Base-by-base conservation (phyloP, 2,113 vertebrate species). In the Scortum barcoo region DNA sequence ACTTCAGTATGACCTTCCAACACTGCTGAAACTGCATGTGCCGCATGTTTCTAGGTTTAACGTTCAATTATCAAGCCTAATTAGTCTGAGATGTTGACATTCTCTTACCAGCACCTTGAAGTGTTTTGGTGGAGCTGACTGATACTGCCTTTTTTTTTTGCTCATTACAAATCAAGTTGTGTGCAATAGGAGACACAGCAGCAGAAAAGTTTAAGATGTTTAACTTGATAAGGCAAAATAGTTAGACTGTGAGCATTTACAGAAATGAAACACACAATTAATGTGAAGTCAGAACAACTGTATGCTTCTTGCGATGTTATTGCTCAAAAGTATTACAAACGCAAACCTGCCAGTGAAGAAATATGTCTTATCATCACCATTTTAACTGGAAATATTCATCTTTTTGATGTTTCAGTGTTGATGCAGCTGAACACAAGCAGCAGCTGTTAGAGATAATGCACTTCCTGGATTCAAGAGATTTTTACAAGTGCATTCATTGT, bases 1-100 rank as follows among this genome's bases (percentile, higher is more conserved):
- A 62, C 38, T 8, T 36, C 53, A 69, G 51, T 13, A n/a, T 70
- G 56, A 76, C 58, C 72, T 57, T 77, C 28, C 17, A 53, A 10
- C 61, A 40, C 40, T 65, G 40, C 6, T 72, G 46, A 76, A 72
- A 66, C n/a, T 57, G 77, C 17, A 7, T 46, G 65, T 2, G 11
- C 17, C 11, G n/a, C 20, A 17, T 61, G 44, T 44, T 33, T 46
- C 26, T 26, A 5, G 38, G 33, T 72, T 58, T 46, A 67, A 50
- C 6, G 11, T 20, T 66, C 17, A 30, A 22, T 69, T 30, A 65
- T 13, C 8, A 8, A 58, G 60, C 4, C 42, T 50, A 33, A 77
- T 67, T 44, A 65, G 26, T 68, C 44, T 16, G 42, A 61, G 36
- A 36, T 16, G 5, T 38, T 33, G 12, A 33, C 17, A 19, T 51